A percentile compares a stretch with the other conserved stretches of the same genome.
These are phyloP conservation scores for Fratercula arctica DNA, from an alignment of 2,797 vertebrate genomes.

Conservation along the genomic window DNA sequence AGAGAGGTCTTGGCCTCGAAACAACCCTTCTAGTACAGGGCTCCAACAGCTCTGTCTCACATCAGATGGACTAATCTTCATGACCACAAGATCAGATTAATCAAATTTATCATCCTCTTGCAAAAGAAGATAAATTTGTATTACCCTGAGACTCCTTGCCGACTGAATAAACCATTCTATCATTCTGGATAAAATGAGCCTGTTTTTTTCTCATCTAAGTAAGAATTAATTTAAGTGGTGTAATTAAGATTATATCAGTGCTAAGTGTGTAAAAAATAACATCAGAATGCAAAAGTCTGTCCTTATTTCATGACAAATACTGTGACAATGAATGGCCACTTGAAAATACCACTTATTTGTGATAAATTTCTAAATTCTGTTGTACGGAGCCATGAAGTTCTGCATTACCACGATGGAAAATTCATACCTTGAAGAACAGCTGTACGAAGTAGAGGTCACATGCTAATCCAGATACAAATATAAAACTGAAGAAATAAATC, in stretches of 20 bases:
- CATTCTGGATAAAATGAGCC: background rate
- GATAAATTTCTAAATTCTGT: background rate
- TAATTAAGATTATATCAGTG: background rate
- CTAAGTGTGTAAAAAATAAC: background rate
- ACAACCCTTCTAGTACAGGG: too few relatives aligned
- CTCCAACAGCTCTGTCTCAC: background rate
- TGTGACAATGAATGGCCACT: too few relatives aligned
- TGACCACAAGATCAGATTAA: background rate
- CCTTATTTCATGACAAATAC: background rate
- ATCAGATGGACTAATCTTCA: background rate
- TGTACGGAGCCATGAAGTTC: background rate
- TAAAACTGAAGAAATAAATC: background rate
- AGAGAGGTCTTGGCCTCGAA: background rate
- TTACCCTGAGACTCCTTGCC: background rate
- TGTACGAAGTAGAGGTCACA: background rate
- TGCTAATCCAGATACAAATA: background rate
- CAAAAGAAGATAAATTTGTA: background rate
- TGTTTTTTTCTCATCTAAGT: background rate
- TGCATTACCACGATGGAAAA: background rate
- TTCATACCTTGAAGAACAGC: background rate
- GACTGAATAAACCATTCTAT: background rate
- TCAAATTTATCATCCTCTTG: background rate
- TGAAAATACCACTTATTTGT: background rate
- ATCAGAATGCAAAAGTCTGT: background rate
- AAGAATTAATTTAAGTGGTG: background rate